Conservation (phyloP, 2,113 vertebrate species). For the Columba janthina region DNA sequence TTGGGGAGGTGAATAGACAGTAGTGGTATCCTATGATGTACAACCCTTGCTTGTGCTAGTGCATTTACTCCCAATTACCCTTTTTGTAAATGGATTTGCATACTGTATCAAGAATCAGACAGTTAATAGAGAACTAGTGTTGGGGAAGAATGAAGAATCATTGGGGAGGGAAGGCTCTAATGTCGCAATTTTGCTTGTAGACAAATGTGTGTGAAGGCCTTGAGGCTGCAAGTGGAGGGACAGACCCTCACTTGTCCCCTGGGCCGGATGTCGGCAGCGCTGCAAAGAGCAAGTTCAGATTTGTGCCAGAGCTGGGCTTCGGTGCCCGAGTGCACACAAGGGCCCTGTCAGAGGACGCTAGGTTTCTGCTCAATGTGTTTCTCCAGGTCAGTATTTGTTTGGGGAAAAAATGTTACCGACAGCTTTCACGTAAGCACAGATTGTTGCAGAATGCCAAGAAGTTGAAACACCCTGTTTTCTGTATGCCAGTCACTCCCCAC, state of each 20-base stretch:
- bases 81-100: background rate
- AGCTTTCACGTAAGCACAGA: background rate
- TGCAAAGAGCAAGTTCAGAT: background rate
- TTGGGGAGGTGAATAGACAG: background rate
- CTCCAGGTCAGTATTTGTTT: background rate
- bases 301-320: background rate
- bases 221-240: background rate
- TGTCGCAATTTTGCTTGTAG: background rate
- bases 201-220: background rate
- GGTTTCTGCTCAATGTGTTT: background rate
- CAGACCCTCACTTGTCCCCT: background rate
- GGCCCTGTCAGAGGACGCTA: background rate
- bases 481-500: slow-evolving; percentile 45
- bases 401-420: background rate
- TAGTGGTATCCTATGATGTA: background rate
- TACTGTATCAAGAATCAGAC: background rate
- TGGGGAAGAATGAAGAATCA: background rate
- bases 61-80: background rate
- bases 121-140: background rate
- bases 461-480: background rate
- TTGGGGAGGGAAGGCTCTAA: background rate
- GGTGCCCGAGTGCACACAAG: background rate
- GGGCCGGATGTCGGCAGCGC: background rate
- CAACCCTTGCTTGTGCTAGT: background rate
- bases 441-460: background rate